These are phyloP conservation scores for Acleris emargana DNA, from an alignment of 2,888 invertebrate genomes.

Conservation along the genomic window DNA sequence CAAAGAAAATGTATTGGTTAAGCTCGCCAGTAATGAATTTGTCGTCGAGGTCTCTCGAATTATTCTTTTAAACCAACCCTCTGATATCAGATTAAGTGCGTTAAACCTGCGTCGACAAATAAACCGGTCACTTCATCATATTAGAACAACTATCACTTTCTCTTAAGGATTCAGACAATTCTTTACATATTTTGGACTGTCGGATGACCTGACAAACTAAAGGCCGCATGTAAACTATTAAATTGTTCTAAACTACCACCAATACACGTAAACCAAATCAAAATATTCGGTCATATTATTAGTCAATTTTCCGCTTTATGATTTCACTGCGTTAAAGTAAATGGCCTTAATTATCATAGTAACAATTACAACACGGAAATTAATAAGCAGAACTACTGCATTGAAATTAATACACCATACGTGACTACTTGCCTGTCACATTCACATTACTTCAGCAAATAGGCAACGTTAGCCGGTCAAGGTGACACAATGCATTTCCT, in stretches of 20 bases:
- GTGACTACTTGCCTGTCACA: conserved; percentile 42
- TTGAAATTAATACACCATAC: conserved; percentile 37
- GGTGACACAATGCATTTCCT: conserved; percentile 38
- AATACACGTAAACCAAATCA: neutral
- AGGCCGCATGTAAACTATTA: too few species aligned
- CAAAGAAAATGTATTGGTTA: too few species aligned
- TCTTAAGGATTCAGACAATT: too few species aligned
- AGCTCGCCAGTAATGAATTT: too few species aligned
- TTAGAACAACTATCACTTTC: too few species aligned
- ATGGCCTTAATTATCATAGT: neutral
- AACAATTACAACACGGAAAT: conserved; percentile 13
- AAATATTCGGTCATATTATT: conserved; percentile 2
- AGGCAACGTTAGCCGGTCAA: conserved; percentile 43
- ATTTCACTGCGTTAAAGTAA: neutral
- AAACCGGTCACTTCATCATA: too few species aligned
- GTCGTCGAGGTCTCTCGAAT: too few species aligned
- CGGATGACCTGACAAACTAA: too few species aligned
- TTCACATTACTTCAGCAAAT: conserved; percentile 38
- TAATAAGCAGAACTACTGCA: conserved; percentile 2
- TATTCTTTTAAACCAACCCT: neutral
- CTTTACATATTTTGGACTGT: too few species aligned
- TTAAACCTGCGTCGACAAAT: too few species aligned
- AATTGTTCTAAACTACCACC: neutral
- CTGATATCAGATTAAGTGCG: neutral
- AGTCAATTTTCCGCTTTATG: neutral